Evolutionary conservation across 2,888 invertebrate species (phyloP).

Genomic region (Netelia virgata): DNA sequence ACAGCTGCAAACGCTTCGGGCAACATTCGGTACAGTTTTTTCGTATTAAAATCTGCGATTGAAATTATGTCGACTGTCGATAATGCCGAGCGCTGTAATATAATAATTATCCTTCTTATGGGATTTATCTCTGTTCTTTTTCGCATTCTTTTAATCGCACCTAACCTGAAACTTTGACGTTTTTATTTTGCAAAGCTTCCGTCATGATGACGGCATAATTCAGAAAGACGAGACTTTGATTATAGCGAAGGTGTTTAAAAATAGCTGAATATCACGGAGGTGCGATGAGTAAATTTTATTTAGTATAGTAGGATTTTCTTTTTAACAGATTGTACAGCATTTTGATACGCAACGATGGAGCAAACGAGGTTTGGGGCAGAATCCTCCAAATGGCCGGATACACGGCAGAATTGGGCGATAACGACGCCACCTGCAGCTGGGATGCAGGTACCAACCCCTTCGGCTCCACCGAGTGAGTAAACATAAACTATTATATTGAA

Average conservation of each 20-base stretch:
- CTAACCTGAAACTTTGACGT: no score
- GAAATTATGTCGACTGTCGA: slow-evolving; percentile 53
- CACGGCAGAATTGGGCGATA: slow-evolving; percentile 61
- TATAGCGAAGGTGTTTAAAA: no score
- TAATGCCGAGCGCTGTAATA: slow-evolving; percentile 48
- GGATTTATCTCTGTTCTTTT: neutral
- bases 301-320: neutral
- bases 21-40: slow-evolving; percentile 30
- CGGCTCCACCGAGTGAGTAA: slow-evolving; percentile 57
- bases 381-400: slow-evolving; percentile 59
- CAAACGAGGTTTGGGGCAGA: slow-evolving; percentile 51
- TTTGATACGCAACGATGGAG: slow-evolving; percentile 29
- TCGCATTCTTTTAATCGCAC: no score
- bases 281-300: no score
- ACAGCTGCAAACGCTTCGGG: slow-evolving; percentile 19
- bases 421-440: slow-evolving; percentile 55
- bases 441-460: slow-evolving; percentile 20
- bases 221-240: no score
- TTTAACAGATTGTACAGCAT: slow-evolving; percentile 15
- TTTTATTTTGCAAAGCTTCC: no score
- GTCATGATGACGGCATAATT: no score
- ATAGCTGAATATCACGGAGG: no score
- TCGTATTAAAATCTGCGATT: neutral
- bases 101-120: neutral
- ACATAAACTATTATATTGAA: neutral